These are phyloP conservation scores for Eupithecia abbreviata DNA, from an alignment of 2,888 invertebrate genomes.

Conservation along the genomic window DNA sequence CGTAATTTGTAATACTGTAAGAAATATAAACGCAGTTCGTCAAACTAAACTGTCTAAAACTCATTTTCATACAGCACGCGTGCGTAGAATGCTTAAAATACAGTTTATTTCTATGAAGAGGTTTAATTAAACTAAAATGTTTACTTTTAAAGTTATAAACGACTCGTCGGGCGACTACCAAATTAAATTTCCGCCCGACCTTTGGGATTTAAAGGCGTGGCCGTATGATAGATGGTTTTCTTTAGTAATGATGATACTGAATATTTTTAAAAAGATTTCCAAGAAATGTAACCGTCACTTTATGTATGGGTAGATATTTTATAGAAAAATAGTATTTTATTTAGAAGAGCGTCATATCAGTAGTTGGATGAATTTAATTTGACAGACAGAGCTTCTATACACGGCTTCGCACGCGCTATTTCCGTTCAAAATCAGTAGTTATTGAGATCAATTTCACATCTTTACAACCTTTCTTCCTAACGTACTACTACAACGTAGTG, in stretches of 20 bases:
- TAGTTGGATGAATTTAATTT: no score
- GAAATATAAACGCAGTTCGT: background rate
- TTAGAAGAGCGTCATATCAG: background rate
- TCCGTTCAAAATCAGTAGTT: no score
- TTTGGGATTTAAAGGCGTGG: slow-evolving; percentile 39
- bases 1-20: no score
- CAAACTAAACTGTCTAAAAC: background rate
- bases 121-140: slow-evolving; percentile 30
- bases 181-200: slow-evolving; percentile 37
- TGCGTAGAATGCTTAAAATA: background rate
- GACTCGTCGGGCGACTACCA: slow-evolving; percentile 29
- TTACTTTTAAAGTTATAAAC: slow-evolving; percentile 22
- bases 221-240: slow-evolving; percentile 31
- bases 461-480: no score
- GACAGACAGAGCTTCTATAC: no score
- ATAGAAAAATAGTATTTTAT: background rate
- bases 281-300: slow-evolving; percentile 9
- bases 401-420: no score
- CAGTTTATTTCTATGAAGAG: slow-evolving; percentile 3
- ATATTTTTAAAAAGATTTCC: slow-evolving; percentile 16
- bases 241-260: slow-evolving; percentile 18
- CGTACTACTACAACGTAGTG: no score
- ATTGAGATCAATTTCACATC: no score
- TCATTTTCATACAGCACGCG: background rate
- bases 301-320: background rate